Base-by-base conservation (phyloP, 2,888 invertebrate species). In the Protodeltote pygarga region DNA sequence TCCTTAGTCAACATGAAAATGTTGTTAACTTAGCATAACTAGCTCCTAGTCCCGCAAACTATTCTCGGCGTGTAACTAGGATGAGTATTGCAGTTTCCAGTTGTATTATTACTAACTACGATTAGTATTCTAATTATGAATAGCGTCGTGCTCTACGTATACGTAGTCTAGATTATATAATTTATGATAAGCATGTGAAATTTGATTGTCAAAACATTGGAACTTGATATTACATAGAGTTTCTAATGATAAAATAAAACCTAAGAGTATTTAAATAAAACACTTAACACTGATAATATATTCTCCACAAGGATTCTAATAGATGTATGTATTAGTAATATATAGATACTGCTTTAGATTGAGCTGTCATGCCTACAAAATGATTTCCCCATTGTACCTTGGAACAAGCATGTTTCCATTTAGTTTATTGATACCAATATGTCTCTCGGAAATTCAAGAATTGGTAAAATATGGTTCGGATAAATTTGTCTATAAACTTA, bases 21-120 rank as follows among this genome's bases (percentile, higher is more conserved):
- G 67, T 68, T 67, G 67, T 65, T 69, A 75, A 75, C 70, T 78
- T 71, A 52, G 52, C 54, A 52, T 74, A 72, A 77, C 74, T 70
- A 69, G 67, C 60, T 66, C 35, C 41, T 41, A 31, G 24, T 42
- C 50, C 23, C 47, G 48, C 35, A 49, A 54, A 49, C 41, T 51
- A 42, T 53, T 39, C 38, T 40, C 25, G 41, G 29, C 17, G 27
- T 15, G 28, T 13, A 51, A 49, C 25, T 35, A 44, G n/a, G 14
- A 13, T 39, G 45, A 35, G n/a, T n/a, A 25, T 5, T 6, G 31
- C 23, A 37, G 13, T 32, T 27, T 19, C 10, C n/a, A 24, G 17
- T 20, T 16, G 20, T 45, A 21, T 31, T 55, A 31, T 54, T 38
- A 29, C 28, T 13, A 34, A 44, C 10, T 33, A 20, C 8, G 8